These are phyloP conservation scores for Petroica traversi DNA, from an alignment of 2,113 vertebrate genomes.

Conservation along the genomic window DNA sequence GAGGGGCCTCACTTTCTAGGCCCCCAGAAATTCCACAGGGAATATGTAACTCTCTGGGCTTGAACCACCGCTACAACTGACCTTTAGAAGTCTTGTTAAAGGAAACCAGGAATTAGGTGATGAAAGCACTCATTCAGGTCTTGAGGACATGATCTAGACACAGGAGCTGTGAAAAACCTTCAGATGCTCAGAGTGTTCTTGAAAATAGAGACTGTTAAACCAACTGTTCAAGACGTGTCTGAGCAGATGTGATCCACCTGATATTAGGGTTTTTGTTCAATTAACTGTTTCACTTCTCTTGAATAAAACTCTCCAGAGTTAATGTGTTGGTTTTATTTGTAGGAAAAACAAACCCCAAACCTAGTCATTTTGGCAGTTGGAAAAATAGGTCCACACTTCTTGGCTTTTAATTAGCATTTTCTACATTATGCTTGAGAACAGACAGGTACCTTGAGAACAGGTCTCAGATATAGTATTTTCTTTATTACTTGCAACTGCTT, in stretches of 20 bases:
- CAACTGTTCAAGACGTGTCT: not conserved
- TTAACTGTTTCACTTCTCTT: not conserved
- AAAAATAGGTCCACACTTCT: not conserved
- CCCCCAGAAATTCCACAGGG: too few relatives aligned
- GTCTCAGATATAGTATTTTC: not conserved
- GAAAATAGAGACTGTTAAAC: not conserved
- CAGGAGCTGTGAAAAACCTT: not conserved
- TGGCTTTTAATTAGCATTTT: not conserved
- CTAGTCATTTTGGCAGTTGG: not conserved
- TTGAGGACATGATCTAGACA: not conserved
- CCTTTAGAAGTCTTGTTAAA: not conserved
- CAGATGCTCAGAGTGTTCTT: not conserved
- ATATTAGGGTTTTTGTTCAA: not conserved
- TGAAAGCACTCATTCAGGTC: not conserved
- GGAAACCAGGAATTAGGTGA: not conserved
- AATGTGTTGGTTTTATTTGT: not conserved
- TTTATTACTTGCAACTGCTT: not conserved
- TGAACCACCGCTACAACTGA: too few relatives aligned
- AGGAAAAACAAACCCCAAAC: not conserved
- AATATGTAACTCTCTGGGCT: too few relatives aligned
- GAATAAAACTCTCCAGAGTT: not conserved
- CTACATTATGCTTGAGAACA: not conserved
- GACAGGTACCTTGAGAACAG: not conserved
- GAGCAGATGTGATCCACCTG: not conserved
- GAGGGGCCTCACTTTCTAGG: too few relatives aligned